A percentile compares a stretch with the other conserved stretches of the same genome.
phyloP scores from a whole-genome alignment of 2,113 vertebrate genomes.

The Brachyhypopomus gauderio region DNA sequence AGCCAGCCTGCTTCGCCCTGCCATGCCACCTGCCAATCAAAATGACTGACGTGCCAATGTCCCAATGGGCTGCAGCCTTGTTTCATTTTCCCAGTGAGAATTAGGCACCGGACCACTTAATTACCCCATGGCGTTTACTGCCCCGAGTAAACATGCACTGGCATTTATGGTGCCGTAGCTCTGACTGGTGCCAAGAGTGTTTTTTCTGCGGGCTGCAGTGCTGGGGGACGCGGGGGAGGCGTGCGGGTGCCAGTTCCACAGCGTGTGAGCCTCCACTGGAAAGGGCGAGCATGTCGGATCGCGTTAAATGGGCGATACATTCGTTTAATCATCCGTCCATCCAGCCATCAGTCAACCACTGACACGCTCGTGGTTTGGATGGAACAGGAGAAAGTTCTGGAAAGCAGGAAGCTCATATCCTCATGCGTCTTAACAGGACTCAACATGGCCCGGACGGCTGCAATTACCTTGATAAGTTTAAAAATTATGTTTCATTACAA shows the following conservation, averaged over 20 bases:
- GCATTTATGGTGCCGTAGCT: constrained; percentile 55
- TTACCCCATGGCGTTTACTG: constrained; percentile 55
- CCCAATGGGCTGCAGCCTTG: constrained; percentile 41
- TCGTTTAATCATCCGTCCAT: constrained; percentile 53
- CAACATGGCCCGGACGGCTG: no score
- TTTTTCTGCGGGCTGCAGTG: constrained; percentile 30
- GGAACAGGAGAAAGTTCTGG: constrained; percentile 28
- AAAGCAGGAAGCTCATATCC: background rate
- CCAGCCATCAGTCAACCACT: constrained; percentile 53
- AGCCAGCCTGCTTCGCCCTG: background rate
- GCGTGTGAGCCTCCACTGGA: constrained; percentile 32
- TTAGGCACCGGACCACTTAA: constrained; percentile 50
- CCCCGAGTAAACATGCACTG: constrained; percentile 55
- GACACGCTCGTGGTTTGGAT: constrained; percentile 53
- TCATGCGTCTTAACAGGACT: constrained; percentile 13
- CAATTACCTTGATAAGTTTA: background rate
- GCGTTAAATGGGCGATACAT: constrained; percentile 42
- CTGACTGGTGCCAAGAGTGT: constrained; percentile 49
- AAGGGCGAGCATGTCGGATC: constrained; percentile 35
- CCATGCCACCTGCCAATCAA: constrained; percentile 33
- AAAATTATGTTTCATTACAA: background rate
- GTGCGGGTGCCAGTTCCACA: constrained; percentile 33
- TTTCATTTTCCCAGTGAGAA: constrained; percentile 48
- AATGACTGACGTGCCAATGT: constrained; percentile 45
- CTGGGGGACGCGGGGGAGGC: constrained; percentile 23